These are phyloP conservation scores for Leucophora obtusa DNA, from an alignment of 2,888 invertebrate species.

Conservation along the genomic window DNA sequence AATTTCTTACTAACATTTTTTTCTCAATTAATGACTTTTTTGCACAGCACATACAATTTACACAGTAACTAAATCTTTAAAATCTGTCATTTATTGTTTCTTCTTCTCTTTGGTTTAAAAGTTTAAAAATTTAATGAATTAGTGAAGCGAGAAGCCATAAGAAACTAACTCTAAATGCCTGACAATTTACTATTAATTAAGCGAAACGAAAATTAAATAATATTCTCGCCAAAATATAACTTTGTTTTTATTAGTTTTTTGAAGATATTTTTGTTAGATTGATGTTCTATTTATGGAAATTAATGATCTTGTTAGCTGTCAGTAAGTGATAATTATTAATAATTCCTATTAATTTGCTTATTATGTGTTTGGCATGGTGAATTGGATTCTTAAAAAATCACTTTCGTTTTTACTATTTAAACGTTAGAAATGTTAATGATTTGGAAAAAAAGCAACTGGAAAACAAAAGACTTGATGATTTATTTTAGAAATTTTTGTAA, in stretches of 20 bases:
- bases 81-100: slow-evolving; percentile 46
- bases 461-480: too few relatives aligned
- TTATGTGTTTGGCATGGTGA: neutral
- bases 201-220: slow-evolving; percentile 3
- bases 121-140: slow-evolving; percentile 34
- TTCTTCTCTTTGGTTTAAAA: neutral
- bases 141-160: slow-evolving; percentile 15
- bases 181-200: slow-evolving; percentile 44
- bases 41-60: slow-evolving; percentile 24
- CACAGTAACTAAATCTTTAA: slow-evolving; percentile 12
- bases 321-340: neutral
- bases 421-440: neutral
- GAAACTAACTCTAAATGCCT: slow-evolving; percentile 22
- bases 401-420: slow-evolving; percentile 6
- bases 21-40: slow-evolving; percentile 48
- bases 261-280: neutral
- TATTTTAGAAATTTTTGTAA: too few relatives aligned
- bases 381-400: neutral
- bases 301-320: neutral
- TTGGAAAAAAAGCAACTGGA: too few relatives aligned
- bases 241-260: neutral
- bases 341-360: slow-evolving; percentile 5
- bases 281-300: neutral
- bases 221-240: neutral
- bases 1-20: slow-evolving; percentile 13